Evolutionary conservation across 64 coral and sea anemone species (phyloP).

Genomic region (Stylophora pistillata): DNA sequence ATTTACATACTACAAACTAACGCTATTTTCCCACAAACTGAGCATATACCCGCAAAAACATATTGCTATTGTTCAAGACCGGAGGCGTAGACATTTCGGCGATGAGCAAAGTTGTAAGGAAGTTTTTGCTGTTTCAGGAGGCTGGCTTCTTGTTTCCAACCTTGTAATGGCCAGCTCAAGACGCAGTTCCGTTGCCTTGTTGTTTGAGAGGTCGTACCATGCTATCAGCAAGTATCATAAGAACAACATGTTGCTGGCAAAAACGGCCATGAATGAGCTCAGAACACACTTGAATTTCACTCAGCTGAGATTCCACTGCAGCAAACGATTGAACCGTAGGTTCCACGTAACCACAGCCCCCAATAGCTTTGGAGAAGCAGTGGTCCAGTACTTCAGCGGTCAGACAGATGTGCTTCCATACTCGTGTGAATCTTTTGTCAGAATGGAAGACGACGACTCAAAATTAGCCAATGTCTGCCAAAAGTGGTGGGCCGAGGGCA

Average conservation of each 20-base stretch:
- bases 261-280: not conserved
- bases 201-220: not conserved
- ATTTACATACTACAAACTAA: no score
- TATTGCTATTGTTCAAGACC: no score
- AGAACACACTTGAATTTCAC: not conserved
- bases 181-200: not conserved
- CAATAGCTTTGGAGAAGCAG: constrained; percentile 13
- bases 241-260: not conserved
- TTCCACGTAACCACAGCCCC: constrained; percentile 24
- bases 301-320: constrained; percentile 48
- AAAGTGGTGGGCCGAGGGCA: not conserved
- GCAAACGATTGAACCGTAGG: not conserved
- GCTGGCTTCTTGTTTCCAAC: constrained; percentile 23
- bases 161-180: not conserved
- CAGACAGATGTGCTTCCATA: not conserved
- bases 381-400: not conserved
- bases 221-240: not conserved
- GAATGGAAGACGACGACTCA: constrained; percentile 5
- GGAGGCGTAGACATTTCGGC: no score
- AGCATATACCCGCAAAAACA: no score
- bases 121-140: not conserved
- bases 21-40: no score
- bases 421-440: not conserved
- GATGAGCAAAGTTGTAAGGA: no score
- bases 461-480: not conserved